Conservation (phyloP, 2,797 vertebrate species). For the Artibeus jamaicensis region DNA sequence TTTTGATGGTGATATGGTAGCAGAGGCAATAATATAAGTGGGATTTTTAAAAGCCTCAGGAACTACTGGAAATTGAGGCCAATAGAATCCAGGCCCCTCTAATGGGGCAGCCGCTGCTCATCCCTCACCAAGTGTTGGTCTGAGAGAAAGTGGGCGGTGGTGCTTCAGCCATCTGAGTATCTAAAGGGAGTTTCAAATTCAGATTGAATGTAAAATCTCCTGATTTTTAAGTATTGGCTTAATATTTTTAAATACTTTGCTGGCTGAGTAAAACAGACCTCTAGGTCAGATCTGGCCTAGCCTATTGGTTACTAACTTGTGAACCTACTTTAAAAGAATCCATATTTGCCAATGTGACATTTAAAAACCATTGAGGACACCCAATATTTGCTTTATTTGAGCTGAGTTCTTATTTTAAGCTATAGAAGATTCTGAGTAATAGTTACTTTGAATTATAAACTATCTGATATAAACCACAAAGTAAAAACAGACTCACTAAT, state of each 20-base stretch:
- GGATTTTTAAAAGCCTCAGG: background rate
- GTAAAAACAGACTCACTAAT: background rate
- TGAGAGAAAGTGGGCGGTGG: background rate
- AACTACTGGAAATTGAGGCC: background rate
- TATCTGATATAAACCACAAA: background rate
- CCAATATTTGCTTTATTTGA: background rate
- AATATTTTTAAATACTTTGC: constrained; percentile 7
- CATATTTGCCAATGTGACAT: background rate
- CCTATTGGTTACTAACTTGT: background rate
- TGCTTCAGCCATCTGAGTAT: background rate
- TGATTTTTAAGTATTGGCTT: background rate
- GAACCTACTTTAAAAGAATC: background rate
- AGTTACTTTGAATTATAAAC: background rate
- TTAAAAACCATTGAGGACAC: background rate
- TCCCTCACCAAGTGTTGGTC: background rate
- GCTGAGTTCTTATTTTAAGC: background rate
- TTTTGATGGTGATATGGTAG: background rate
- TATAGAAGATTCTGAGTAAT: background rate
- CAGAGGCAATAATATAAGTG: background rate
- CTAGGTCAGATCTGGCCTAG: background rate
- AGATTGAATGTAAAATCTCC: background rate
- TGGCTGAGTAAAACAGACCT: background rate
- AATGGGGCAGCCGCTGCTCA: background rate
- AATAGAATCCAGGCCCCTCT: background rate
- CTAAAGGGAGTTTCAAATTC: background rate